Evolutionary conservation across 2,888 invertebrate species (phyloP).

Genomic region (Endomychus coccineus): DNA sequence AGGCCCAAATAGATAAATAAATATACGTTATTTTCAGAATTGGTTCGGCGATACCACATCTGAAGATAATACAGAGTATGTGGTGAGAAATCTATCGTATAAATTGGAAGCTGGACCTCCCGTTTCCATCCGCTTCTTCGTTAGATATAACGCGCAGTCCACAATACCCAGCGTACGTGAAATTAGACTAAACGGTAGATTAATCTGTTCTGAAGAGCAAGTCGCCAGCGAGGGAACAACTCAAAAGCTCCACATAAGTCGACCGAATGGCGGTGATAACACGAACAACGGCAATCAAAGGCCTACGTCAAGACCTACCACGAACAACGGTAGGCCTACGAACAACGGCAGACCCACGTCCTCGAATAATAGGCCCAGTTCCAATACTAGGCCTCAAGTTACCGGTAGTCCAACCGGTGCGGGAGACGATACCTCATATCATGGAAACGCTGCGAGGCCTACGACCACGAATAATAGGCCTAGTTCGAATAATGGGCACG

Average conservation of each 20-base stretch:
- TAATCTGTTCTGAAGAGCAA: constrained; percentile 45
- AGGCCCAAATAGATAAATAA: too few species aligned
- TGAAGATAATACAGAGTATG: constrained; percentile 52
- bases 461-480: not conserved
- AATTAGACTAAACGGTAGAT: constrained; percentile 52
- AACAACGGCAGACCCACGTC: not conserved
- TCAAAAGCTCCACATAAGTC: not conserved
- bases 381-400: not conserved
- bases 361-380: not conserved
- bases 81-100: constrained; percentile 52
- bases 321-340: constrained; percentile 1
- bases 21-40: constrained; percentile 35
- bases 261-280: not conserved
- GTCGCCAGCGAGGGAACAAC: not conserved
- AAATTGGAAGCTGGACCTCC: constrained; percentile 52
- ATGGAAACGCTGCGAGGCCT: too few species aligned
- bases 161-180: constrained; percentile 46
- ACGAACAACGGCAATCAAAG: too few species aligned
- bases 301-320: not conserved
- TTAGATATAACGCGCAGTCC: constrained; percentile 49
- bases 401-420: too few species aligned
- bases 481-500: too few species aligned
- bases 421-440: too few species aligned
- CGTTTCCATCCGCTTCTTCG: constrained; percentile 52
- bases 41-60: constrained; percentile 53